Percentiles rank a stretch among this genome's conserved stretches.
phyloP scores from a whole-genome alignment of 2,888 invertebrate genomes.

The Sepiola atlantica region DNA sequence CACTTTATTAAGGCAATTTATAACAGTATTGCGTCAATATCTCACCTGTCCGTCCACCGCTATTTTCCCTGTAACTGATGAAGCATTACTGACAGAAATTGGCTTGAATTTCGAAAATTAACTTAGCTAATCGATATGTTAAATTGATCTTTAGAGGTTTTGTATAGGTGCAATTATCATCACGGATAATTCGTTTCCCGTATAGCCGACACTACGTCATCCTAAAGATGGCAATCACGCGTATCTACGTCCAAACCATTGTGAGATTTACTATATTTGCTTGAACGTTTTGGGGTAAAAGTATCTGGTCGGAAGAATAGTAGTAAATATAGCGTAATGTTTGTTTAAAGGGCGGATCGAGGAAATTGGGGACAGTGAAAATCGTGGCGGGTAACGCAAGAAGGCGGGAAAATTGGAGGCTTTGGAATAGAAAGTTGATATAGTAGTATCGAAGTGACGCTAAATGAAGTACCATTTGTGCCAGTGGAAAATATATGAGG shows the following conservation, averaged over 20 bases:
- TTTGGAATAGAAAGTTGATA: neutral
- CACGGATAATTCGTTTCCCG: neutral
- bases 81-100: neutral
- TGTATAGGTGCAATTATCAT: neutral
- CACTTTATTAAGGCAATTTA: neutral
- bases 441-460: neutral
- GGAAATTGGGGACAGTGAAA: neutral
- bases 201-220: neutral
- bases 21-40: neutral
- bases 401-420: neutral
- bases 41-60: neutral
- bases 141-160: slow-evolving; percentile 4
- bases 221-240: neutral
- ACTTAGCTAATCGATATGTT: neutral
- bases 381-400: neutral
- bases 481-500: neutral
- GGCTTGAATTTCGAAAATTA: neutral
- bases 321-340: neutral
- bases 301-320: neutral
- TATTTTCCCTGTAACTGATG: neutral
- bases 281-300: neutral
- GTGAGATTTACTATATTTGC: neutral
- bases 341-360: neutral
- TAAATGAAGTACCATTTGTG: neutral
- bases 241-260: neutral